Conservation (phyloP, 1,140 invertebrate genomes). For the Spodoptera litura region DNA sequence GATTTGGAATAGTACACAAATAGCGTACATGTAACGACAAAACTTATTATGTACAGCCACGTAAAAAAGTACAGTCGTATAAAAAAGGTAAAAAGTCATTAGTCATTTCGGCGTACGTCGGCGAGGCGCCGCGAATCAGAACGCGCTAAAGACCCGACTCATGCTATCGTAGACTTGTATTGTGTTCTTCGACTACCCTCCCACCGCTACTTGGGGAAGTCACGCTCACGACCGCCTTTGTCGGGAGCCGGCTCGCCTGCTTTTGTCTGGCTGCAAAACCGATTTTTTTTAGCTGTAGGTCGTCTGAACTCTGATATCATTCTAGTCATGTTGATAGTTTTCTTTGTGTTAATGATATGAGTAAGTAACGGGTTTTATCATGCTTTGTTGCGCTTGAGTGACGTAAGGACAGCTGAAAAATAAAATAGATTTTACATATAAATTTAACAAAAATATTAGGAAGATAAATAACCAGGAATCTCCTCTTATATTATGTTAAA, state of each 20-base stretch:
- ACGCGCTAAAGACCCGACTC: slow-evolving; percentile 65
- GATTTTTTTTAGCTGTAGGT: slow-evolving; percentile 8
- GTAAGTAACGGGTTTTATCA: background rate
- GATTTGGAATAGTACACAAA: background rate
- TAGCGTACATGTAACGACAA: background rate
- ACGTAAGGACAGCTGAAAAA: no score
- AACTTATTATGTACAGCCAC: slow-evolving; percentile 10
- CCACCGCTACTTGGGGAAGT: slow-evolving; percentile 73
- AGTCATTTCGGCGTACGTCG: slow-evolving; percentile 63
- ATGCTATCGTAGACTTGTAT: slow-evolving; percentile 64
- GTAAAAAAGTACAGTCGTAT: slow-evolving; percentile 29
- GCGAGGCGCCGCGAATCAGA: slow-evolving; percentile 72
- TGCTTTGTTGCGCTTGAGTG: no score
- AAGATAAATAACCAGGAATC: no score
- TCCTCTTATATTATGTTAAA: background rate
- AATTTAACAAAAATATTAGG: no score
- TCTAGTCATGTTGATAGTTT: background rate
- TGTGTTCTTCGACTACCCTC: slow-evolving; percentile 65
- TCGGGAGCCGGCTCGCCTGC: slow-evolving; percentile 40
- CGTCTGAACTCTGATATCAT: slow-evolving; percentile 3
- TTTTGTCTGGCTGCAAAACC: slow-evolving; percentile 45
- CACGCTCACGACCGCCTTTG: slow-evolving; percentile 64
- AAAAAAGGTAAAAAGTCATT: slow-evolving; percentile 56
- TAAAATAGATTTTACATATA: no score
- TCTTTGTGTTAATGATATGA: background rate